phyloP scores from a whole-genome alignment of 1,140 invertebrate species.

The Phymastichus coffea region DNA sequence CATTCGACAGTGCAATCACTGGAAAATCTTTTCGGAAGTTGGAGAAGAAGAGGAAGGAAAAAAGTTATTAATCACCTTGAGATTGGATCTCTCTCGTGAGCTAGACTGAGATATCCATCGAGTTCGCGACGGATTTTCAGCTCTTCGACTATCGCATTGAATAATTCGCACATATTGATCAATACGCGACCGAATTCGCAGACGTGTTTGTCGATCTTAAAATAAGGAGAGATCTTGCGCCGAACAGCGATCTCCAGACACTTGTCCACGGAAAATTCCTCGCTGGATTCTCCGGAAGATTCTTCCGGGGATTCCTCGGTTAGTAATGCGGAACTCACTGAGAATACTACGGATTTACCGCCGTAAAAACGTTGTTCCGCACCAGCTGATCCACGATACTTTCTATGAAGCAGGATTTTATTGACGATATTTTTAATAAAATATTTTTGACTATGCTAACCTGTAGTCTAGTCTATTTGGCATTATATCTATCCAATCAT shows the following conservation, averaged over 20 bases:
- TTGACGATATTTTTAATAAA: too few species aligned
- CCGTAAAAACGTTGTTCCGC: constrained; percentile 41
- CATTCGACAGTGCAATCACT: too few species aligned
- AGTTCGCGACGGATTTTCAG: constrained; percentile 39
- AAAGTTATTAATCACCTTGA: too few species aligned
- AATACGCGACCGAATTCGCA: constrained; percentile 32
- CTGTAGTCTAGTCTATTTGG: constrained; percentile 37
- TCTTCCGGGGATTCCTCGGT: too few species aligned
- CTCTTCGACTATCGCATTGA: constrained; percentile 43
- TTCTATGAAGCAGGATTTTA: background rate
- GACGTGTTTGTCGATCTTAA: constrained; percentile 28
- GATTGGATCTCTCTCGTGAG: constrained; percentile 39
- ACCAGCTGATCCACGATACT: constrained; percentile 37
- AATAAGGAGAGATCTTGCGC: constrained; percentile 38
- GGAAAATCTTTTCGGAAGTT: too few species aligned
- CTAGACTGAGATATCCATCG: constrained; percentile 31
- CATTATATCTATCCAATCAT: constrained; percentile 39
- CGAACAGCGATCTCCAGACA: constrained; percentile 36
- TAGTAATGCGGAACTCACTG: too few species aligned
- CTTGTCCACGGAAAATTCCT: too few species aligned
- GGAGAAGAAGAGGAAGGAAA: too few species aligned
- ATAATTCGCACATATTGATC: constrained; percentile 36
- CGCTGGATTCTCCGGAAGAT: too few species aligned
- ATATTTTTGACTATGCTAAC: too few species aligned
- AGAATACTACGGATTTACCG: constrained; percentile 43